A percentile compares a stretch with the other conserved stretches of the same genome.
Evolutionary conservation across 1,140 invertebrate genomes (phyloP).

Genomic region (Drosophila melanogaster): DNA sequence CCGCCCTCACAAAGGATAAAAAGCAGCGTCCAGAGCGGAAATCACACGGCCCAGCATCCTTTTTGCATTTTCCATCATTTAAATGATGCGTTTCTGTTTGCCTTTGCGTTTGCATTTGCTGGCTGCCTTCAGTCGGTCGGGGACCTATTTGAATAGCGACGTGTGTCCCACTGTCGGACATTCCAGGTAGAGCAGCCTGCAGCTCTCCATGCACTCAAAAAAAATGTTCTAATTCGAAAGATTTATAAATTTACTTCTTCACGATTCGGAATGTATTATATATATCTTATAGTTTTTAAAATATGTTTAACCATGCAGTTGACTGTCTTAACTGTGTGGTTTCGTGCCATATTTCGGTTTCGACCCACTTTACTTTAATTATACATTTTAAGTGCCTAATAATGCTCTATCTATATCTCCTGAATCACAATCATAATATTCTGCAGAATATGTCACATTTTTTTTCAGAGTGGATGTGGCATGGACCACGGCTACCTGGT

Average conservation of each 20-base stretch:
- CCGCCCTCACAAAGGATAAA: conserved; percentile 59
- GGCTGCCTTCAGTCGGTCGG: conserved; percentile 26
- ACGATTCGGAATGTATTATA: too few species aligned
- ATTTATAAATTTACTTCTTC: not conserved
- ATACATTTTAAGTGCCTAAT: too few species aligned
- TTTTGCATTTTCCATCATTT: conserved; percentile 62
- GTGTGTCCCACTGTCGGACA: conserved; percentile 59
- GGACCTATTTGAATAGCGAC: conserved; percentile 72
- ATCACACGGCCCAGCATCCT: conserved; percentile 67
- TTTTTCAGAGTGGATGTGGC: not conserved
- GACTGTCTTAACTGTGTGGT: too few species aligned
- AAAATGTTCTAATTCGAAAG: not conserved
- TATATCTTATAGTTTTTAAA: too few species aligned
- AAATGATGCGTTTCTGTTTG: conserved; percentile 54
- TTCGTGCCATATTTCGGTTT: too few species aligned
- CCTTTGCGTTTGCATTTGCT: conserved; percentile 30
- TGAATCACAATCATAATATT: too few species aligned
- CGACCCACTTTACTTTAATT: too few species aligned
- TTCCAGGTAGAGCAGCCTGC: conserved; percentile 20
- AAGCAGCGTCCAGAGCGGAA: conserved; percentile 65
- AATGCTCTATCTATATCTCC: too few species aligned
- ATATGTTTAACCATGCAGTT: too few species aligned
- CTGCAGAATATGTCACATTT: not conserved
- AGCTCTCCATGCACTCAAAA: not conserved
- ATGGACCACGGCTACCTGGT: conserved; percentile 26